These are phyloP conservation scores for Parnassius orleans DNA, from an alignment of 2,888 invertebrate genomes.

Conservation along the genomic window DNA sequence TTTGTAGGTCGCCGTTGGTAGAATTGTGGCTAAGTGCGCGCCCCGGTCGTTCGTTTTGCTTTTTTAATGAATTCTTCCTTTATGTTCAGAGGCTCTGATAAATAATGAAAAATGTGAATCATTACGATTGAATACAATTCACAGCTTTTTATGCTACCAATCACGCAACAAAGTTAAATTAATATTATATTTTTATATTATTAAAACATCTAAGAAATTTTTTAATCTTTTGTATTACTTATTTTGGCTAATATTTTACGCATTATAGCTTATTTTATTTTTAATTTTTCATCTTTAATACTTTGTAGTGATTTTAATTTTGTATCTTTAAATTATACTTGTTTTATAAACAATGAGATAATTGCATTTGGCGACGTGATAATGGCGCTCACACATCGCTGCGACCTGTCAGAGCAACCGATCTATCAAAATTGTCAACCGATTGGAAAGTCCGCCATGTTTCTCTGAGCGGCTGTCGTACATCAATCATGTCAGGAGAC, in stretches of 20 bases:
- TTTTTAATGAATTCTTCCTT: conserved; percentile 72
- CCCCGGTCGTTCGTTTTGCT: conserved; percentile 9
- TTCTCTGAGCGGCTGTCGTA: conserved; percentile 54
- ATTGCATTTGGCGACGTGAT: conserved; percentile 11
- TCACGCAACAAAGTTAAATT: no score
- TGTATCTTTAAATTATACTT: background rate
- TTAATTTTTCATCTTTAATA: no score
- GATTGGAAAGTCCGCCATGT: conserved; percentile 69
- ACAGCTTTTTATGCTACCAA: conserved; percentile 28
- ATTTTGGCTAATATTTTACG: no score
- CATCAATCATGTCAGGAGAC: conserved; percentile 67
- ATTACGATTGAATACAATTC: conserved; percentile 46
- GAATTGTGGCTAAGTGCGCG: conserved; percentile 70
- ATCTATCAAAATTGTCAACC: conserved; percentile 80
- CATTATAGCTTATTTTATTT: no score
- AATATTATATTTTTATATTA: no score
- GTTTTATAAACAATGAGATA: conserved; percentile 17
- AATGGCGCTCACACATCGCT: conserved; percentile 43
- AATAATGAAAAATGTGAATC: conserved; percentile 50
- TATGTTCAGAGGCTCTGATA: conserved; percentile 52
- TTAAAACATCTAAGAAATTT: no score
- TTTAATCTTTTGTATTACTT: no score
- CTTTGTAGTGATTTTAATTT: no score
- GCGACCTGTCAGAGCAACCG: conserved; percentile 45
- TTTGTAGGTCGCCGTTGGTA: conserved; percentile 73